Conservation (phyloP, 2,113 vertebrate species). For the Pristiophorus japonicus region DNA sequence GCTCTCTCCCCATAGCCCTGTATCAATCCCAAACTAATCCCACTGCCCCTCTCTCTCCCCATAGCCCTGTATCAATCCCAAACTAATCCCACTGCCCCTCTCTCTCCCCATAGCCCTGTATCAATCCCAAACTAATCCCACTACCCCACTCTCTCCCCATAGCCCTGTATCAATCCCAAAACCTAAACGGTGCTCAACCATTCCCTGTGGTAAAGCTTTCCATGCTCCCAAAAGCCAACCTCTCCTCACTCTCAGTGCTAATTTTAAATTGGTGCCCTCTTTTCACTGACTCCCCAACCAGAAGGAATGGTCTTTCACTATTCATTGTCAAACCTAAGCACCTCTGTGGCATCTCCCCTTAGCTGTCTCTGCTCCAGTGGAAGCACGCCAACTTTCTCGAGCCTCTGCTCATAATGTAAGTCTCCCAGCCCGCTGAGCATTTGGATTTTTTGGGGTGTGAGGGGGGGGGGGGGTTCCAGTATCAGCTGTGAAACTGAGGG, state of each 20-base stretch:
- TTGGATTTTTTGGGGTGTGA: neutral
- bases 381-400: neutral
- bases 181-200: neutral
- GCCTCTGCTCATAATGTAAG: neutral
- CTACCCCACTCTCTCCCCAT: too few relatives aligned
- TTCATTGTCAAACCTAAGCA: neutral
- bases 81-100: neutral
- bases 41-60: too few relatives aligned
- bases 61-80: neutral
- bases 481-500: neutral
- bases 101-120: too few relatives aligned
- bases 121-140: neutral
- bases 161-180: too few relatives aligned
- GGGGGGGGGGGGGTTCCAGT: neutral
- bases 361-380: neutral
- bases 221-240: neutral
- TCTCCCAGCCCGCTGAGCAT: neutral
- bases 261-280: neutral
- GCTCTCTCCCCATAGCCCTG: too few relatives aligned
- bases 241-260: neutral
- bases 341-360: neutral
- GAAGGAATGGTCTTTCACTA: neutral
- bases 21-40: neutral
- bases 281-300: neutral
- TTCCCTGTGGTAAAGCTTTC: neutral